Evolutionary conservation across 2,113 vertebrate species (phyloP).

Genomic region (Peromyscus maniculatus): DNA sequence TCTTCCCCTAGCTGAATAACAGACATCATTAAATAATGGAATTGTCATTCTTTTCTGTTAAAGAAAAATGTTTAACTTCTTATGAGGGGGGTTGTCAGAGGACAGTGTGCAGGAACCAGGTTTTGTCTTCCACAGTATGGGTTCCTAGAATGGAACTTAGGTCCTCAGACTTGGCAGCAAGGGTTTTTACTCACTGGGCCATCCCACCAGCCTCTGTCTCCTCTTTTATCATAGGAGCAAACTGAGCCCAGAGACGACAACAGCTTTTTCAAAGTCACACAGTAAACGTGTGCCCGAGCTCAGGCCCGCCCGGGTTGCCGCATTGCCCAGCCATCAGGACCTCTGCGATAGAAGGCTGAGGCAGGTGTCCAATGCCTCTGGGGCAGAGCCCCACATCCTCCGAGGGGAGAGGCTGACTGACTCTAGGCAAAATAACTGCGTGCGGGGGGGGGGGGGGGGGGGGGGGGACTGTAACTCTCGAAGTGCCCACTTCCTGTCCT

Average conservation of each 20-base stretch:
- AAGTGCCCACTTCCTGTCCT: slow-evolving; percentile 56
- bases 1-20: neutral
- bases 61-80: neutral
- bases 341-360: neutral
- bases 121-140: no score
- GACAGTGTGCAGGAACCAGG: no score
- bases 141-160: neutral
- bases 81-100: neutral
- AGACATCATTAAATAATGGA: neutral
- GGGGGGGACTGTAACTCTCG: neutral
- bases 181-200: neutral
- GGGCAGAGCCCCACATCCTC: neutral
- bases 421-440: neutral
- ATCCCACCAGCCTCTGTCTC: neutral
- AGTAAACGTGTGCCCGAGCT: neutral
- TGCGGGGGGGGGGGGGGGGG: neutral
- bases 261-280: neutral
- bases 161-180: no score
- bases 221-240: neutral
- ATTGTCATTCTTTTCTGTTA: neutral
- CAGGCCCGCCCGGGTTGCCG: neutral
- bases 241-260: slow-evolving; percentile 13
- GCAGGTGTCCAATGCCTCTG: neutral
- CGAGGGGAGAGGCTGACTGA: neutral
- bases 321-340: neutral